A percentile compares a stretch with the other conserved stretches of the same genome.
Evolutionary conservation across 2,113 vertebrate species (phyloP).

Genomic region (Channa argus): DNA sequence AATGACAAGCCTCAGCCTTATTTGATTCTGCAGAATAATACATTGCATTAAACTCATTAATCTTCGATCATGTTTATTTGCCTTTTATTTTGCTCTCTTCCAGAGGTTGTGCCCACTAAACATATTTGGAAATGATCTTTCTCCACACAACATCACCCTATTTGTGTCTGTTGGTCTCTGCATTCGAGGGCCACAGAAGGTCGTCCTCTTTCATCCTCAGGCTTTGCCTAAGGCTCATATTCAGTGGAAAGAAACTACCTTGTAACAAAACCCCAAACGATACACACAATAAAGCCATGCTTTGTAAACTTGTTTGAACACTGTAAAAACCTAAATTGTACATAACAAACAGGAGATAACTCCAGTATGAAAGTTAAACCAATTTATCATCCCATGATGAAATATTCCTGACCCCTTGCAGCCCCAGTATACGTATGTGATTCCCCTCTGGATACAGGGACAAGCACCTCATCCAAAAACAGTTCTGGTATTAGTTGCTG

Average conservation of each 20-base stretch:
- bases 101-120: background rate
- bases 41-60: slow-evolving; percentile 42
- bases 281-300: too few species aligned
- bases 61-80: slow-evolving; percentile 49
- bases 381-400: too few species aligned
- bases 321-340: too few species aligned
- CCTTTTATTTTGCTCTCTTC: slow-evolving; percentile 49
- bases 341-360: too few species aligned
- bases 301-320: too few species aligned
- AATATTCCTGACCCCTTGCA: too few species aligned
- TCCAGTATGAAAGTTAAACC: too few species aligned
- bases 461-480: too few species aligned
- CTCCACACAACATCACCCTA: background rate
- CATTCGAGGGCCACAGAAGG: slow-evolving; percentile 9
- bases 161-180: slow-evolving; percentile 33
- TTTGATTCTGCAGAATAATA: slow-evolving; percentile 54
- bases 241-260: background rate
- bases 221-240: slow-evolving; percentile 23
- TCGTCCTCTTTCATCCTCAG: slow-evolving; percentile 31
- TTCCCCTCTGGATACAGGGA: too few species aligned
- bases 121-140: slow-evolving; percentile 46
- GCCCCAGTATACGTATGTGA: too few species aligned
- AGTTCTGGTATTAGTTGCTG: too few species aligned
- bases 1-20: slow-evolving; percentile 45
- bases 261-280: too few species aligned